Base-by-base conservation (phyloP, 2,888 invertebrate genomes). In the Drosophila siamana region DNA sequence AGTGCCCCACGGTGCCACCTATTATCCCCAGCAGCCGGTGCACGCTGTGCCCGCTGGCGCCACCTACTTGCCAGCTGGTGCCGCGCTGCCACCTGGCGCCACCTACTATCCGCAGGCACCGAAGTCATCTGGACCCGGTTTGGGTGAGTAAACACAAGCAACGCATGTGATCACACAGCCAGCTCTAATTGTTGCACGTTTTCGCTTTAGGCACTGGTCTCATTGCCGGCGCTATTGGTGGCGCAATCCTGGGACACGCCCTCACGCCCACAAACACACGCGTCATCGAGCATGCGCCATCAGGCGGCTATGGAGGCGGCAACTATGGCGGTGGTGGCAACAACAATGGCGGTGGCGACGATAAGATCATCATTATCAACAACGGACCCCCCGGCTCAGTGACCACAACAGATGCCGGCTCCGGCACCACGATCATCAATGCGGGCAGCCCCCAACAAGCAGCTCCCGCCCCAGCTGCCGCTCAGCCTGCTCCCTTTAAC, bases 331-430 rank as follows among this genome's bases (percentile, higher is more conserved):
- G 86, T 1, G 70, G 73, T 2, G 72, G 74, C 16, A 69, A 70
- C 4, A 61, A 48, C 6, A 52, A 30, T 36, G 54, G 56, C 9
- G 78, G 80, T 4, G 83, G 81, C n/a, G 90, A 91, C 1, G 92
- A 92, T 38, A 88, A 74, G 66, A 89, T 92, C 43, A 91, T 92
- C 3, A 91, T 92, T n/a, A 92, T 92, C 11, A 92, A 92, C 60
- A 92, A 92, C 64, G 92, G 92, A 48, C 91, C 91, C 11, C 91
- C 91, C 0, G 90, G 91, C 6, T 90, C 91, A 6, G 91, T 91
- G 48, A 87, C 91, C 33, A 89, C 91, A 1, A 74, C 78, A 0
- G 86, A 84, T 33, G 81, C 69, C 1, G 90, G 88, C 4, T 68
- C 81, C 0, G 91, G 91, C 51, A 89, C 90, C 0, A 90, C 91